Percentiles rank a stretch among this genome's conserved stretches.
These are phyloP conservation scores for Psittacula derbiana DNA, from an alignment of 2,797 vertebrate species.

Conservation along the genomic window DNA sequence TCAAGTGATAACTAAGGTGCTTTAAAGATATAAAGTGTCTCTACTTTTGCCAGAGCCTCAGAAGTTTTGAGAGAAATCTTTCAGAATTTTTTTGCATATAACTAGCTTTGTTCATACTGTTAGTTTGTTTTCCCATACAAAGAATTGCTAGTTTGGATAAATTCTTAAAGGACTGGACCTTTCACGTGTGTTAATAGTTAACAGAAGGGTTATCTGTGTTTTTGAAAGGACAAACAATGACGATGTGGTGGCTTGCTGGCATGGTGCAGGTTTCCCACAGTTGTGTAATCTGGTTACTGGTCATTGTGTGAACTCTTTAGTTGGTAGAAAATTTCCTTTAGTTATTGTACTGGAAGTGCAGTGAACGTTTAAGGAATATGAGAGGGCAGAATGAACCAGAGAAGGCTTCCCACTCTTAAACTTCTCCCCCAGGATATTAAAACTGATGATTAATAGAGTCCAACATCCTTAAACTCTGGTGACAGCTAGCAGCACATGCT, in stretches of 20 bases:
- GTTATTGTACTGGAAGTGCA: neutral
- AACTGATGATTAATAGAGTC: neutral
- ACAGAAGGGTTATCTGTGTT: neutral
- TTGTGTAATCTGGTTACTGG: slow-evolving; percentile 10
- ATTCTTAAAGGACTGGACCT: neutral
- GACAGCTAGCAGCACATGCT: neutral
- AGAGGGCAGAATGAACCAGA: neutral
- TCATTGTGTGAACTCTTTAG: neutral
- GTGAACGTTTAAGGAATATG: neutral
- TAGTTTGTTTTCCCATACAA: neutral
- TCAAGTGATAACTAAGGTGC: neutral
- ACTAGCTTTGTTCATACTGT: neutral
- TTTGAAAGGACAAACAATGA: slow-evolving; percentile 12
- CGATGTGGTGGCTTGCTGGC: neutral
- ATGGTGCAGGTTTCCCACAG: neutral
- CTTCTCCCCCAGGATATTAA: neutral
- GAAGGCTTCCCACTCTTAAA: neutral
- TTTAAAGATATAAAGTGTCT: neutral
- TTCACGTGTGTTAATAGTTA: slow-evolving; percentile 39
- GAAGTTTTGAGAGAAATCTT: neutral
- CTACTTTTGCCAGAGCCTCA: neutral
- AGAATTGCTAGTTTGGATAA: neutral
- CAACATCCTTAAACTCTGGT: neutral
- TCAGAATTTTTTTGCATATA: neutral
- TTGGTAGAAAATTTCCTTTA: neutral